Evolutionary conservation across 2,797 vertebrate species (phyloP).

Genomic region (Thamnophis elegans): DNA sequence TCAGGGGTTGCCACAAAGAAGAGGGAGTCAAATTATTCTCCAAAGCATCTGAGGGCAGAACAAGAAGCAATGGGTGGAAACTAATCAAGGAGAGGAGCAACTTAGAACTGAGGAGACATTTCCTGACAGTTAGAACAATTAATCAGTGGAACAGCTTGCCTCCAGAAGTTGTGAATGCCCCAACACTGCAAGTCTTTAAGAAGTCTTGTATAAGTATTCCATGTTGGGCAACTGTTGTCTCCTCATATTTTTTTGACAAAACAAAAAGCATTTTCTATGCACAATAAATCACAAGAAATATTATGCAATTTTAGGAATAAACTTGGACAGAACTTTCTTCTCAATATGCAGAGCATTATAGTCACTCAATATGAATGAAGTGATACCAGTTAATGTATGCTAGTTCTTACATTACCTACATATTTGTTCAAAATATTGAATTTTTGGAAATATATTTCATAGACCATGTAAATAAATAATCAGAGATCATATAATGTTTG

Average conservation of each 20-base stretch:
- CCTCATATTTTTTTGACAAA: not conserved
- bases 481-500: not conserved
- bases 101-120: no score
- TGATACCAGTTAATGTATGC: not conserved
- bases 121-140: no score
- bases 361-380: not conserved
- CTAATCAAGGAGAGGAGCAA: no score
- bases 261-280: not conserved
- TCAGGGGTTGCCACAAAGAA: no score
- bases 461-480: not conserved
- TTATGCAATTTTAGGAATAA: not conserved
- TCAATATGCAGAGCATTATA: not conserved
- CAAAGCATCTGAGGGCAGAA: no score
- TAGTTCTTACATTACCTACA: not conserved
- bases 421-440: not conserved
- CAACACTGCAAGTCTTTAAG: no score
- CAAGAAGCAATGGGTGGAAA: no score
- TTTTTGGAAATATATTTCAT: not conserved
- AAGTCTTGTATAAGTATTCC: not conserved
- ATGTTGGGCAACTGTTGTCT: not conserved
- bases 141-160: no score
- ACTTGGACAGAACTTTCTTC: not conserved
- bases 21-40: no score
- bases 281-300: not conserved
- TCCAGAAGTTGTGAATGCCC: no score